These are phyloP conservation scores for Drosophila murphyi DNA, from an alignment of 1,140 invertebrate species.

Conservation along the genomic window DNA sequence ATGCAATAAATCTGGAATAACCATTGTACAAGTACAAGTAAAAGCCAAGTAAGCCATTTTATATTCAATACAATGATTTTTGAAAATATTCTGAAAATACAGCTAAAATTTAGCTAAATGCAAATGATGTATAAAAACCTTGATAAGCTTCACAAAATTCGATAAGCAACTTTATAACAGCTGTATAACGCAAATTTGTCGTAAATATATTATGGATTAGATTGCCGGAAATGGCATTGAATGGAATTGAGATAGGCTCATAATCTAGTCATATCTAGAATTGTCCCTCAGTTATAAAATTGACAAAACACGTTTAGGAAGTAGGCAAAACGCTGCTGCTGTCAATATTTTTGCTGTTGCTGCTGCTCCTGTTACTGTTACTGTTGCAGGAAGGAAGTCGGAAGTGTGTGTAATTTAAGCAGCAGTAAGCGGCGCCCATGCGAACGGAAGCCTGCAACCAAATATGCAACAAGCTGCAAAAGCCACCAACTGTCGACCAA, in stretches of 20 bases:
- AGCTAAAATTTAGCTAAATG: too few relatives aligned
- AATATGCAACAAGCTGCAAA: constrained; percentile 74
- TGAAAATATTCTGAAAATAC: too few relatives aligned
- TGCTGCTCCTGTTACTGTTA: constrained; percentile 6
- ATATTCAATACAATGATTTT: too few relatives aligned
- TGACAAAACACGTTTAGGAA: constrained; percentile 44
- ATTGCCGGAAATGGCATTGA: constrained; percentile 1
- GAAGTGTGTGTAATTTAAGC: constrained; percentile 80
- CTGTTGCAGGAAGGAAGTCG: constrained; percentile 63
- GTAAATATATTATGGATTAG: too few relatives aligned
- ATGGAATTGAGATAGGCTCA: constrained; percentile 7
- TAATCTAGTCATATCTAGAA: constrained; percentile 21
- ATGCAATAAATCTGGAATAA: too few relatives aligned
- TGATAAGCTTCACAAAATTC: too few relatives aligned
- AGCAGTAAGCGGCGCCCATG: constrained; percentile 31
- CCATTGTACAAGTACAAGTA: too few relatives aligned
- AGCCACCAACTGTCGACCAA: constrained; percentile 26
- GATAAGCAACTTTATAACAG: constrained; percentile 4
- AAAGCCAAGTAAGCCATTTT: too few relatives aligned
- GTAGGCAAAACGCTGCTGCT: constrained; percentile 43
- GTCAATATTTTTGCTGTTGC: background rate
- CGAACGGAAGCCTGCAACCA: constrained; percentile 49
- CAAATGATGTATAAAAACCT: too few relatives aligned
- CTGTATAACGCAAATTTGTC: background rate
- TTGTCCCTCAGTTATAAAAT: constrained; percentile 35